A percentile compares a stretch with the other conserved stretches of the same genome.
These are phyloP conservation scores for Myotis vivesi DNA, from an alignment of 2,797 vertebrate species.

Conservation along the genomic window DNA sequence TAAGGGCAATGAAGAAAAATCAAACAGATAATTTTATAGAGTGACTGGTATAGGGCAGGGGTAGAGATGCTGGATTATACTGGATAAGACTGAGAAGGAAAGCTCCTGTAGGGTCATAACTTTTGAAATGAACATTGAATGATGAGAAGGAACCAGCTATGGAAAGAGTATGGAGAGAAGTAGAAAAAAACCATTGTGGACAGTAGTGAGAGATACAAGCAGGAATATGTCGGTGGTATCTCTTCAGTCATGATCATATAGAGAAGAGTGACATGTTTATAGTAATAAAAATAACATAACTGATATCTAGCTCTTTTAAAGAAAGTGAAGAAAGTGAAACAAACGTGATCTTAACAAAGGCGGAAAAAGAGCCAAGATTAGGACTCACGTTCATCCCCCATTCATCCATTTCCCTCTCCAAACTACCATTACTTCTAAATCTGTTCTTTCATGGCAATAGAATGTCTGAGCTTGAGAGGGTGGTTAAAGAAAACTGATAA, in stretches of 20 bases:
- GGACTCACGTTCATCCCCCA: not conserved
- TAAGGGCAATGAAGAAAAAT: not conserved
- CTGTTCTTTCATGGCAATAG: not conserved
- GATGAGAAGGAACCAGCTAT: not conserved
- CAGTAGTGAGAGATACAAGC: not conserved
- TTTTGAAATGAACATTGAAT: not conserved
- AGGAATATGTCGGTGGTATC: not conserved
- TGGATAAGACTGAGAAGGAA: not conserved
- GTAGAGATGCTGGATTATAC: not conserved
- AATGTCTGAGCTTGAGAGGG: not conserved
- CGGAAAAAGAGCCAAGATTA: not conserved
- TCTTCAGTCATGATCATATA: not conserved
- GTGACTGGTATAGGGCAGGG: not conserved
- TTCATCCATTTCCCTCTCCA: not conserved
- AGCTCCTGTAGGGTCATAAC: not conserved
- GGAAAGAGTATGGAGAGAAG: not conserved
- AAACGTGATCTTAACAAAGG: not conserved
- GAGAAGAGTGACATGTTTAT: not conserved
- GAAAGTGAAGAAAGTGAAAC: not conserved
- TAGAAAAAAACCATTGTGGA: not conserved
- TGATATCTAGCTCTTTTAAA: not conserved
- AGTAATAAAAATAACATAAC: not conserved
- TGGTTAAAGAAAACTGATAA: conserved; percentile 20
- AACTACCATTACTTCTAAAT: not conserved
- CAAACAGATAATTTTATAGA: not conserved